Conservation (phyloP, 2,113 vertebrate genomes). For the Montifringilla adamsi region DNA sequence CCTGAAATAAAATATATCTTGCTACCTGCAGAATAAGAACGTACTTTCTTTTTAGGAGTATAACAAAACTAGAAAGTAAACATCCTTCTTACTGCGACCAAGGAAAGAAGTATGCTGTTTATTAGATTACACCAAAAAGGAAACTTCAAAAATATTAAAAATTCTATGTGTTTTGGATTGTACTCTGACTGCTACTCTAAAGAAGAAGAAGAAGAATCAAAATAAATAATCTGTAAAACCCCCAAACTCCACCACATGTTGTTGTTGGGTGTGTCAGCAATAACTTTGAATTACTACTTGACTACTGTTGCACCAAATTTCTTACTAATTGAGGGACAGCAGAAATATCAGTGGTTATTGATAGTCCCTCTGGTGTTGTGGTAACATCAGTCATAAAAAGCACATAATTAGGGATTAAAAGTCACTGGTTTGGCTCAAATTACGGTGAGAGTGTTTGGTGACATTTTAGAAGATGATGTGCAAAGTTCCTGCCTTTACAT, state of each 20-base stretch:
- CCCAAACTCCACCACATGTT: accelerated
- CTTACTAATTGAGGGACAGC: neutral
- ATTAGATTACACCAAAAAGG: neutral
- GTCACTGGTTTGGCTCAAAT: neutral
- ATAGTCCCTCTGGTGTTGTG: neutral
- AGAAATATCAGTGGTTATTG: neutral
- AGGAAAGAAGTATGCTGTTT: neutral
- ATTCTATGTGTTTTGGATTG: neutral
- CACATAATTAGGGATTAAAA: neutral
- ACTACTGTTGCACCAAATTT: neutral
- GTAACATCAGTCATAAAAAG: neutral
- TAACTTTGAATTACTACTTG: neutral
- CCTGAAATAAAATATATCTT: neutral
- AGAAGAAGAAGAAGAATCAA: neutral
- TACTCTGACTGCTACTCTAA: neutral
- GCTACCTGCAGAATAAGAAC: neutral
- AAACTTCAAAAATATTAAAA: neutral
- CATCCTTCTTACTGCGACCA: neutral
- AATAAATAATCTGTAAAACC: neutral
- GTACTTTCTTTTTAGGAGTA: neutral
- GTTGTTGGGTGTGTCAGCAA: neutral
- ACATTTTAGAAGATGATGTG: neutral
- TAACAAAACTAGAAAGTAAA: neutral
- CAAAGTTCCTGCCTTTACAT: neutral
- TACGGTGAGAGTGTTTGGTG: neutral